These are phyloP conservation scores for Microcebus lehilahytsara DNA, from an alignment of 2,113 vertebrate species.

Conservation along the genomic window DNA sequence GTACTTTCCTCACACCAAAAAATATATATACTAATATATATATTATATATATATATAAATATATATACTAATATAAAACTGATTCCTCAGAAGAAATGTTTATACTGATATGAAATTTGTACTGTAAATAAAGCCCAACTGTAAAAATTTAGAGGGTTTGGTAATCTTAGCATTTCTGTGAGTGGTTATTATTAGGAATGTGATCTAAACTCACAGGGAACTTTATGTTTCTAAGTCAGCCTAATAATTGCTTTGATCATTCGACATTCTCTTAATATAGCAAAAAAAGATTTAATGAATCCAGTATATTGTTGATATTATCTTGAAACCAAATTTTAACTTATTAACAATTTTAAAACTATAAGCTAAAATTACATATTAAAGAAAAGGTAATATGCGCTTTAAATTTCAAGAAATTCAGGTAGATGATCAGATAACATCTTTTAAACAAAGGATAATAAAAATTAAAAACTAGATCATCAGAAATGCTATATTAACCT, in stretches of 20 bases:
- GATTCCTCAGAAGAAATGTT: background rate
- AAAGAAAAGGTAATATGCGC: background rate
- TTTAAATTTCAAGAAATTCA: slow-evolving; percentile 34
- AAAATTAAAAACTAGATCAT: background rate
- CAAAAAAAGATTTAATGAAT: background rate
- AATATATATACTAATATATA: background rate
- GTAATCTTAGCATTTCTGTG: background rate
- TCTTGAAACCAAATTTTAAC: slow-evolving; percentile 23
- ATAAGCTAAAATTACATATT: background rate
- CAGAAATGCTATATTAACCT: background rate
- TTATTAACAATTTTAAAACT: slow-evolving; percentile 23
- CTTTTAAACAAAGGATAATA: slow-evolving; percentile 43
- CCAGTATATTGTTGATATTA: background rate
- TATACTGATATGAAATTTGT: background rate
- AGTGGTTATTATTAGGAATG: background rate
- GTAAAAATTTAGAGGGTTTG: background rate
- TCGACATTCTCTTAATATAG: slow-evolving; percentile 4
- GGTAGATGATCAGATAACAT: slow-evolving; percentile 14
- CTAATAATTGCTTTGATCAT: background rate
- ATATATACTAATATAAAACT: background rate
- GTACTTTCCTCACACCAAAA: background rate
- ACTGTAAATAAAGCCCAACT: background rate
- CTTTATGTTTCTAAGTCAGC: background rate
- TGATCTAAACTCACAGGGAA: background rate
- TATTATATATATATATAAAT: background rate